Evolutionary conservation across 2,113 vertebrate genomes (phyloP).

Genomic region (Amblyornis subalaris): DNA sequence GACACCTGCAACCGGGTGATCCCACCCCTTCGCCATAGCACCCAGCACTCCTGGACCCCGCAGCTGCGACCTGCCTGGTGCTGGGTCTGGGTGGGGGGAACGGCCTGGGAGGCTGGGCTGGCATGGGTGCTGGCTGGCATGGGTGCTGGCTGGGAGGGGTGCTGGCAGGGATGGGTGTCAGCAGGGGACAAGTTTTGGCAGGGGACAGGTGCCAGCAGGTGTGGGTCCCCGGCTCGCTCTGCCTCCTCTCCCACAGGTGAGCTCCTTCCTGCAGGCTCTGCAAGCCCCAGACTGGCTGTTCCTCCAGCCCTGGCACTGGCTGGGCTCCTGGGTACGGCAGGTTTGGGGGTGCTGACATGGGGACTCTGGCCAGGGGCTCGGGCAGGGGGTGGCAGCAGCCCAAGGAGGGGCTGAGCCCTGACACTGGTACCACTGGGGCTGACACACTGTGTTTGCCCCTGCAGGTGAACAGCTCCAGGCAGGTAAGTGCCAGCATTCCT

Average conservation of each 20-base stretch:
- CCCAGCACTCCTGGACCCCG: rapidly evolving
- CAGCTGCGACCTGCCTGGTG: background rate
- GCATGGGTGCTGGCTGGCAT: background rate
- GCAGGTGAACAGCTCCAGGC: conserved; percentile 23
- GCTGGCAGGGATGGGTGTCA: no score
- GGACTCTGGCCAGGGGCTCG: rapidly evolving
- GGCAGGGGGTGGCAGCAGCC: background rate
- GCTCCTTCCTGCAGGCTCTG: background rate
- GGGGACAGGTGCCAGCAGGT: background rate
- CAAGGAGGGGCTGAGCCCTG: background rate
- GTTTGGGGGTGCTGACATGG: background rate
- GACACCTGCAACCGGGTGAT: background rate
- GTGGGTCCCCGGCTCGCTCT: background rate
- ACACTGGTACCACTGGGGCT: background rate
- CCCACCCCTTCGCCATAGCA: background rate
- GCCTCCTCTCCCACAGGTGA: background rate
- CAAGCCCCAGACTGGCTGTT: rapidly evolving
- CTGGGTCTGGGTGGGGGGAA: rapidly evolving
- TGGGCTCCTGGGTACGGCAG: conserved; percentile 8
- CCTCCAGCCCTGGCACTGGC: background rate
- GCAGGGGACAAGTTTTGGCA: no score
- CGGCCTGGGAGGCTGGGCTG: background rate
- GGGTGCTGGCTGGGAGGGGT: background rate
- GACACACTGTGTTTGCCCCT: background rate
- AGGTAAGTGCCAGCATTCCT: background rate